Evolutionary conservation across 2,888 invertebrate species (phyloP).

Genomic region (Zonitis immaculata): DNA sequence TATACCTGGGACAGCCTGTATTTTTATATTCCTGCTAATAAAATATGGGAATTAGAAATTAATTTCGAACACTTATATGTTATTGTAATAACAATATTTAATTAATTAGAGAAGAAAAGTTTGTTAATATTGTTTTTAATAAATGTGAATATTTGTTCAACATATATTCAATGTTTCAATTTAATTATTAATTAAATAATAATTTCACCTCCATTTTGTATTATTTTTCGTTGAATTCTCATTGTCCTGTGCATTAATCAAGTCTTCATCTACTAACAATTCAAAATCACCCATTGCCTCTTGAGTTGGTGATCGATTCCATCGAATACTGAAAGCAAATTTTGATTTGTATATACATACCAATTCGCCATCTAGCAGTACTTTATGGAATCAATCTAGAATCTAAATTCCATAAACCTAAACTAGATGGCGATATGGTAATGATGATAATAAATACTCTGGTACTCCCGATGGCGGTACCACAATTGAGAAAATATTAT

Average conservation of each 20-base stretch:
- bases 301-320: constrained; percentile 74
- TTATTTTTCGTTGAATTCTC: constrained; percentile 24
- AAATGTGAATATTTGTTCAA: constrained; percentile 23
- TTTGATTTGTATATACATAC: no score
- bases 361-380: no score
- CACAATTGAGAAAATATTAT: constrained; percentile 87
- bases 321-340: constrained; percentile 70
- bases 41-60: no score
- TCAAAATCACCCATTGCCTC: constrained; percentile 83
- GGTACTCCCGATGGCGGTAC: constrained; percentile 84
- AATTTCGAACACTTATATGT: no score
- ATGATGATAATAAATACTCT: constrained; percentile 56
- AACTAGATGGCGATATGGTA: no score
- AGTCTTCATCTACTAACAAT: constrained; percentile 76
- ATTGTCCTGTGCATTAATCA: constrained; percentile 59
- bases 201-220: constrained; percentile 10
- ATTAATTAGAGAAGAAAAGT: no score
- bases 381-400: neutral
- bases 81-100: no score
- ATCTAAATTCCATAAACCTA: no score
- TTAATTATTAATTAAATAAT: neutral
- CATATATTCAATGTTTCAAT: constrained; percentile 1
- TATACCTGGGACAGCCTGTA: no score
- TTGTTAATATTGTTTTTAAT: constrained; percentile 17
- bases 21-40: no score